Conservation (phyloP, 2,113 vertebrate genomes). For the Scomber scombrus region DNA sequence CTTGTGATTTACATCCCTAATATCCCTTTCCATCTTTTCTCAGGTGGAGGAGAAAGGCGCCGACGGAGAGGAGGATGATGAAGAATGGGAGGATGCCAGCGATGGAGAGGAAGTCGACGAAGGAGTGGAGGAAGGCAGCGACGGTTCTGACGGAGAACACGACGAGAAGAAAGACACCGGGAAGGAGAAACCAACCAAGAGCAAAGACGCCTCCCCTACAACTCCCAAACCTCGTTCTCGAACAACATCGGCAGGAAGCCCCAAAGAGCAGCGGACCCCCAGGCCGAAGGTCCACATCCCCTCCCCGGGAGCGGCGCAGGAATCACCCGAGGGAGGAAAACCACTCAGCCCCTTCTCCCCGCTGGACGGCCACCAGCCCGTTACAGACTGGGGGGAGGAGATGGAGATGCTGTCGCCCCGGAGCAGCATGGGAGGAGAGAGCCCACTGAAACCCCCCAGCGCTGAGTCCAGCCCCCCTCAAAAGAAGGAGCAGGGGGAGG, state of each 20-base stretch:
- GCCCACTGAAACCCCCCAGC: constrained; percentile 71
- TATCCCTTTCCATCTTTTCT: neutral
- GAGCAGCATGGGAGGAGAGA: constrained; percentile 80
- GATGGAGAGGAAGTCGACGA: constrained; percentile 57
- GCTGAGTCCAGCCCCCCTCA: constrained; percentile 71
- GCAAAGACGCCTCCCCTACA: constrained; percentile 30
- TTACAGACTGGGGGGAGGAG: constrained; percentile 93
- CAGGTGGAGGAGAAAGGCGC: constrained; percentile 58
- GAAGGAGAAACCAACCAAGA: constrained; percentile 61
- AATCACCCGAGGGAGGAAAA: constrained; percentile 74
- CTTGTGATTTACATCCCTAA: too few species aligned
- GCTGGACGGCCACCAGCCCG: constrained; percentile 82
- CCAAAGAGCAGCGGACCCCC: constrained; percentile 79
- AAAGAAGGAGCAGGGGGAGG: constrained; percentile 38
- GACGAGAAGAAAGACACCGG: constrained; percentile 65
- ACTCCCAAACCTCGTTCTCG: neutral
- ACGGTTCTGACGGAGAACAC: constrained; percentile 73
- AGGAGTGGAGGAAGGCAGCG: constrained; percentile 40
- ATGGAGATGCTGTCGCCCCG: constrained; percentile 91
- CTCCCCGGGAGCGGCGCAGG: constrained; percentile 39
- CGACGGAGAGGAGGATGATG: constrained; percentile 69
- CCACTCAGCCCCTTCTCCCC: constrained; percentile 87
- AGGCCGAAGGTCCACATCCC: constrained; percentile 81
- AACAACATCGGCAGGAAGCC: constrained; percentile 56
- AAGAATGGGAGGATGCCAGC: constrained; percentile 74